Base-by-base conservation (phyloP, 2,797 vertebrate species). In the Cottoperca gobio region DNA sequence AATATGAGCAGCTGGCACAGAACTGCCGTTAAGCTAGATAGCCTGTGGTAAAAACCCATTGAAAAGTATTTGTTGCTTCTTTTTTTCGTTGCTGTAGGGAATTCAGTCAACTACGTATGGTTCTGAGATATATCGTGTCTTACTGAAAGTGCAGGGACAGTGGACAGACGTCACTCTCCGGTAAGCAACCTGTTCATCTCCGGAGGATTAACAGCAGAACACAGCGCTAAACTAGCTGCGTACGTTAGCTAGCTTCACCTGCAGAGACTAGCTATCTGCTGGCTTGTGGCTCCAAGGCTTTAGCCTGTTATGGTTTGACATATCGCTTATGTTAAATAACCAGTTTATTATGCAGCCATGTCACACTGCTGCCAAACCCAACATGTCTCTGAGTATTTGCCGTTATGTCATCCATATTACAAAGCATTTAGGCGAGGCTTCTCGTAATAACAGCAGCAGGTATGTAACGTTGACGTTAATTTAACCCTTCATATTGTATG, bases 161-260 rank as follows among this genome's bases (percentile, higher is more conserved):
- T 8, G 55, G 62, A 70, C 53, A 33, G 43, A 70, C 79, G 78
- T 68, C 50, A 63, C 81, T 76, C 60, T 88, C 85, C 73, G 93
- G 94, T 94, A 90, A 93, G 93, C 84, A 91, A 82, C 81, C 82
- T 84, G 84, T 84, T 88, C 79, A 72, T 84, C 86, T 78, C 54
- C 61, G 55, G 33, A 43, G 78, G 80, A 87, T 86, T 86, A 90
- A 73, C 70, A 62, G 8, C 67, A 35, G 2, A 6, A 17, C 26
- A 14, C 2, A 37, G 23, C 49, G 49, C 12, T 65, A 33, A 33
- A 33, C 7, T 33, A 53, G 37, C 49, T 42, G 19, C 40, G 16
- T 12, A 28, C 48, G 17, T 4, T 31, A 54, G 78, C 55, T 61
- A 73, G 70, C 78, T 59, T 60, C 35, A 68, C 23, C 45, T 4